Base-by-base conservation (phyloP, 1,140 invertebrate genomes). In the Lordiphosa collinella region DNA sequence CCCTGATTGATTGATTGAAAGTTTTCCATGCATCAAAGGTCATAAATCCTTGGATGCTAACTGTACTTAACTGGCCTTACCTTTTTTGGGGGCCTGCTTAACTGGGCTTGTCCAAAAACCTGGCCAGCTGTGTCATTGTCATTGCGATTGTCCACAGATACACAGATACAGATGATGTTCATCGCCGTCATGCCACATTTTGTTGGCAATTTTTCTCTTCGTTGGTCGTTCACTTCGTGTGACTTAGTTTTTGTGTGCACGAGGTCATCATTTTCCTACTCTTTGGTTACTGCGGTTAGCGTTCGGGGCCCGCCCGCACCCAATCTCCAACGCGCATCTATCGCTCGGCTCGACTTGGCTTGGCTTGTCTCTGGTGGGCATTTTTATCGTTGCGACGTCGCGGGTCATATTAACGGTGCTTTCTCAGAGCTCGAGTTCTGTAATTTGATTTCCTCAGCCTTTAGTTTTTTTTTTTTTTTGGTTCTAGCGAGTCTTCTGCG, bases 351-450 rank as follows among this genome's bases (percentile, higher is more conserved):
- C 60, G 49, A 41, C 29, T 25, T 54, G 29, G 18, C 56, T 53
- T 10, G 37, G 12, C 25, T 35, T 13, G 10, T 12, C 36, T 53
- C 22, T 38, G 35, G 38, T 40, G 35, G 40, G 34, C 37, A 29
- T 71, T 62, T 72, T 68, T 72, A 67, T 78, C 64, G 74, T 69
- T 59, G 64, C 58, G 74, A 78, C 74, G 74, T 79, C 64, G 25
- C 41, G 71, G 78, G 71, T 76, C 76, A 80, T 72, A 76, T 80
- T 80, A 80, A 80, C 76, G 76, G 76, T 75, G 58, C 76, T 82
- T 80, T 80, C 71, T 76, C 62, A 68, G 79, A 68, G 74, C 74
- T 78, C 74, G 74, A 79, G 76, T 76, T 80, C 48, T 84, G 66
- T 72, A 63, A 82, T 82, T 82, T 82, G 76, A 80, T 82, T 82